Evolutionary conservation across 1,140 invertebrate species (phyloP).

Genomic region (Hyles euphorbiae): DNA sequence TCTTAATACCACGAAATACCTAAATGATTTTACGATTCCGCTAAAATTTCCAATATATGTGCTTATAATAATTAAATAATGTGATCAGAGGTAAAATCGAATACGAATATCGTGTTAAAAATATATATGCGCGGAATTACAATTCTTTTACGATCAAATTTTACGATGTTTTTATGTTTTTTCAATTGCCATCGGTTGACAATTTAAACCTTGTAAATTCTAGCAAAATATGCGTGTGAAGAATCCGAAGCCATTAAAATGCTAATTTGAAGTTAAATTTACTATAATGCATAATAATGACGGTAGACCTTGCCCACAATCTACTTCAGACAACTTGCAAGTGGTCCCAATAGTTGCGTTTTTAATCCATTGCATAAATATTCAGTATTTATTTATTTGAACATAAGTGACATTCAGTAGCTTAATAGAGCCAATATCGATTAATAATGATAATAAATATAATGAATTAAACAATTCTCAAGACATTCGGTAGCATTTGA

Average conservation of each 20-base stretch:
- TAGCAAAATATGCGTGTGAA: conserved; percentile 60
- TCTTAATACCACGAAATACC: neutral
- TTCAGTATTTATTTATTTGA: neutral
- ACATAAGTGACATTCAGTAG: too few relatives aligned
- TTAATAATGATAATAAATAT: too few relatives aligned
- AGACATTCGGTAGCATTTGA: too few relatives aligned
- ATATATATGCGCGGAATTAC: conserved; percentile 43
- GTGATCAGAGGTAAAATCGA: conserved; percentile 3
- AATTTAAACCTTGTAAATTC: conserved; percentile 59
- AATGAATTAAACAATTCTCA: too few relatives aligned
- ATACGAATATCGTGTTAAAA: conserved; percentile 29
- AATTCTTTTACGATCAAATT: conserved; percentile 67
- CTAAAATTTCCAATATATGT: neutral
- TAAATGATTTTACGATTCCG: neutral
- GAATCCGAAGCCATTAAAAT: conserved; percentile 54
- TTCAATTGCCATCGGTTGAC: conserved; percentile 63
- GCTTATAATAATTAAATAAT: conserved; percentile 5
- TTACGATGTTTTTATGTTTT: conserved; percentile 68
- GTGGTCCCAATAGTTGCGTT: neutral
- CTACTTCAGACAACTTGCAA: neutral
- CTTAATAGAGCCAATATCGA: too few relatives aligned
- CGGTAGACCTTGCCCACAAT: conserved; percentile 7
- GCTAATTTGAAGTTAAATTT: conserved; percentile 57
- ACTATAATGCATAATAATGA: conserved; percentile 27
- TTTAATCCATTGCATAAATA: conserved; percentile 2